Conservation (phyloP, 2,113 vertebrate genomes). For the Casuarius casuarius region DNA sequence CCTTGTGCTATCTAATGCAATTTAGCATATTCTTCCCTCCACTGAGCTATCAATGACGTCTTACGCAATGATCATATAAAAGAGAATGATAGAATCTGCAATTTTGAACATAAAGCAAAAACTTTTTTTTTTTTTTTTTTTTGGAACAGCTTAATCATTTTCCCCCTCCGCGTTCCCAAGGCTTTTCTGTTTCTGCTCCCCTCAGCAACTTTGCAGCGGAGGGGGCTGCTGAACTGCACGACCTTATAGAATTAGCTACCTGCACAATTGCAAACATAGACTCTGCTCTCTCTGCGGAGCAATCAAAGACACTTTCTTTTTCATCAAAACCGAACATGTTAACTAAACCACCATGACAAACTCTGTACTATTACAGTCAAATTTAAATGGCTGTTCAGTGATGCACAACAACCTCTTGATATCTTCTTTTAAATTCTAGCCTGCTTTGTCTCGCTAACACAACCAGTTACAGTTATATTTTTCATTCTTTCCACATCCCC, state of each 20-base stretch:
- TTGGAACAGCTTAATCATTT: conserved; percentile 10
- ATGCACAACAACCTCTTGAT: conserved; percentile 38
- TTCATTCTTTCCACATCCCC: background rate
- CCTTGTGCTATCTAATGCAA: background rate
- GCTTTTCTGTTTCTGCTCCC: background rate
- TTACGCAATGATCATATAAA: background rate
- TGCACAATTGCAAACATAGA: conserved; percentile 1
- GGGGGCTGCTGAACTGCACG: background rate
- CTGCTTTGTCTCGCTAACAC: conserved; percentile 8
- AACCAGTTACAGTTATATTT: background rate
- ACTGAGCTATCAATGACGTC: background rate
- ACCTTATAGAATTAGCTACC: conserved; percentile 51
- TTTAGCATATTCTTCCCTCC: background rate
- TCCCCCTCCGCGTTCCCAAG: background rate
- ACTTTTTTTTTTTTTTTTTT: background rate
- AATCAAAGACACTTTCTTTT: conserved; percentile 45
- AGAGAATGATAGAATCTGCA: background rate
- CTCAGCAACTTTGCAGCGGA: background rate
- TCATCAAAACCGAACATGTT: conserved; percentile 50
- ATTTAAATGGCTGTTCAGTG: conserved; percentile 52
- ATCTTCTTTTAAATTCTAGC: conserved; percentile 26
- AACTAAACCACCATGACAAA: conserved; percentile 68
- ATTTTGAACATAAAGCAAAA: background rate
- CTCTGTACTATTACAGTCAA: conserved; percentile 13
- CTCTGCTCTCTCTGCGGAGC: background rate